These are phyloP conservation scores for Cheirogaleus medius DNA, from an alignment of 2,113 vertebrate species.

Conservation along the genomic window DNA sequence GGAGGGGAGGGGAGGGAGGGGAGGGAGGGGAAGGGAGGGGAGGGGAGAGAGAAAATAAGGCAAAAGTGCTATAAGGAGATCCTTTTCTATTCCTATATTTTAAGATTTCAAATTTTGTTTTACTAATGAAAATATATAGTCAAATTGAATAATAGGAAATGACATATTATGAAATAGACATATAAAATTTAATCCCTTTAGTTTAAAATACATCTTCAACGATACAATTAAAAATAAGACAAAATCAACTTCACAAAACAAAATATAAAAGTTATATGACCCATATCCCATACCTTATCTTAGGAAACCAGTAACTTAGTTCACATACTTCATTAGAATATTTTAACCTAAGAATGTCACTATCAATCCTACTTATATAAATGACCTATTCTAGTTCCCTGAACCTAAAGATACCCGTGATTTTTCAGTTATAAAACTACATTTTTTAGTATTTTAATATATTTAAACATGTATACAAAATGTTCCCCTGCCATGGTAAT, in stretches of 20 bases:
- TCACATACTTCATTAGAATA: conserved; percentile 83
- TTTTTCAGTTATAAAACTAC: conserved; percentile 77
- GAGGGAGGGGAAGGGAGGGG: too few species aligned
- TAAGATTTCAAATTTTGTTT: not conserved
- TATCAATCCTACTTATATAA: conserved; percentile 64
- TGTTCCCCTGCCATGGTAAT: conserved; percentile 64
- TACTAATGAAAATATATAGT: not conserved
- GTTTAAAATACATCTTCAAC: conserved; percentile 83
- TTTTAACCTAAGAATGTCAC: conserved; percentile 66
- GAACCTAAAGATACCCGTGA: conserved; percentile 76
- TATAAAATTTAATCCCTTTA: conserved; percentile 90
- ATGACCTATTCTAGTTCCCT: conserved; percentile 81
- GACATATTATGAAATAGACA: conserved; percentile 82
- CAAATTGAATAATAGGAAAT: not conserved
- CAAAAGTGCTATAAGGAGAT: not conserved
- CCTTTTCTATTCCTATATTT: not conserved
- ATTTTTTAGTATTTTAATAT: conserved; percentile 70
- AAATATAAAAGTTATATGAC: conserved; percentile 78
- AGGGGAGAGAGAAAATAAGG: too few species aligned
- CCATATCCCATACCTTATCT: conserved; percentile 81
- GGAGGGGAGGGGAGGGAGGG: too few species aligned
- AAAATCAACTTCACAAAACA: conserved; percentile 79
- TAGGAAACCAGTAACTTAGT: conserved; percentile 78
- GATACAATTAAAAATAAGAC: conserved; percentile 79
- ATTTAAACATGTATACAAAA: conserved; percentile 70